Evolutionary conservation across 1,140 invertebrate genomes (phyloP).

Genomic region (Drosophila nigromelanica): DNA sequence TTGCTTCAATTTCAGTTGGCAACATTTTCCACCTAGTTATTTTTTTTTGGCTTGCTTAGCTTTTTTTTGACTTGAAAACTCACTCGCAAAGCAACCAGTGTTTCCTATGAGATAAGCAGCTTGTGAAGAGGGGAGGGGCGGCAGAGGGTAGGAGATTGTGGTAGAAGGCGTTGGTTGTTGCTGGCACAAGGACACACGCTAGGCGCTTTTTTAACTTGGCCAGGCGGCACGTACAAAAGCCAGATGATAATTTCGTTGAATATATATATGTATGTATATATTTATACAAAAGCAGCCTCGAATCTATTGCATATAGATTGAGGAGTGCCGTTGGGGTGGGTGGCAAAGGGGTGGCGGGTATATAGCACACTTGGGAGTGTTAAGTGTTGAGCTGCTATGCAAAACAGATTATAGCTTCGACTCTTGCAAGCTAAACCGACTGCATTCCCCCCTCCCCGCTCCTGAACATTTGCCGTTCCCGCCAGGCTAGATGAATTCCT

Average conservation of each 20-base stretch:
- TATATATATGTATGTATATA: not conserved
- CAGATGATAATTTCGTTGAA: slow-evolving; percentile 74
- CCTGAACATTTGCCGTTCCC: not conserved
- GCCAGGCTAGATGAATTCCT: not conserved
- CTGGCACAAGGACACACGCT: slow-evolving; percentile 46
- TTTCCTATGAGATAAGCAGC: slow-evolving; percentile 78
- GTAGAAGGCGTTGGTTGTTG: slow-evolving; percentile 4
- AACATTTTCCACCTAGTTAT: slow-evolving; percentile 41
- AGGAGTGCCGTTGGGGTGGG: not conserved
- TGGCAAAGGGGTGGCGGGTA: not conserved
- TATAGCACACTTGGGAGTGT: slow-evolving; percentile 20
- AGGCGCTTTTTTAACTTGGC: slow-evolving; percentile 15
- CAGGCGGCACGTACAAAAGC: slow-evolving; percentile 55
- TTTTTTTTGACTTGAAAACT: slow-evolving; percentile 9
- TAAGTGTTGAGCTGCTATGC: slow-evolving; percentile 62
- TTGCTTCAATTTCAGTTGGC: slow-evolving; percentile 69
- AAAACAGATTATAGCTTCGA: slow-evolving; percentile 63
- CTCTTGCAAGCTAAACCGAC: slow-evolving; percentile 11
- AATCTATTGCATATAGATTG: slow-evolving; percentile 26
- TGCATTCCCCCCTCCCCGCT: not conserved
- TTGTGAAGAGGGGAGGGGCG: slow-evolving; percentile 16
- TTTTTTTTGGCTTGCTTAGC: slow-evolving; percentile 1
- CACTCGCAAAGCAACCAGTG: slow-evolving; percentile 67
- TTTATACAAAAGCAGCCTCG: slow-evolving; percentile 35
- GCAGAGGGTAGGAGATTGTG: not conserved